Base-by-base conservation (phyloP, 2,888 invertebrate species). In the Incurvaria masculella region DNA sequence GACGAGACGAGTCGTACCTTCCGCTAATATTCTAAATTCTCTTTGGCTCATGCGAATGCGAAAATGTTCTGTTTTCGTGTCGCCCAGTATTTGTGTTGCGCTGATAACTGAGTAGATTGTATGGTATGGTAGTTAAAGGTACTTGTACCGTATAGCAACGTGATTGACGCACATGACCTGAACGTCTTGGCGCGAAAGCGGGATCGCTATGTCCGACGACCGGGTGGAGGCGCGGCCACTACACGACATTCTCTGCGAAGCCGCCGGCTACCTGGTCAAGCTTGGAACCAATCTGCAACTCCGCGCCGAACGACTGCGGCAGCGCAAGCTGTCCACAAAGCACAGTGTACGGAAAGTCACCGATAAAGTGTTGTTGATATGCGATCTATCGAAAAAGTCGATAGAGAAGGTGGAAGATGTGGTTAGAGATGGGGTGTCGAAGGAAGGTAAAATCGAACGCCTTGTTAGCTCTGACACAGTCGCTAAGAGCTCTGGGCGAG, bases 301-400 rank as follows among this genome's bases (percentile, higher is more conserved):
- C 45, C 68, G 78, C 33, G 70, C 79, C 1, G 70, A 72, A 53
- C 69, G 61, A 46, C 51, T 79, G 10, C 71, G 65, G 52, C 69
- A 63, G 56, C 65, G 65, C 6, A 74, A 69, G 47, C 56, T 79
- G 46, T 65, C 58, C 55, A 76, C 73, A 57, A 53, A 63, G 1
- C 69, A 74, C 51, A 75, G 75, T 18, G 63, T 79, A 2, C 66
- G 69, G 52, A 75, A 72, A 60, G 71, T 72, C 8, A 72, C 72
- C 4, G 64, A 60, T 48, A 79, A 78, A 58, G 68, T 79, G 6
- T 62, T 78, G 42, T 56, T 69, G 16, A 74, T 79, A 52, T 79
- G 79, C 56, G 68, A 75, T 56, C 61, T 78, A 53, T 78, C 79
- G 40, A 76, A 72, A 60, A 74, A 72, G 56, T 76, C 79, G 0